Evolutionary conservation across 1,140 invertebrate genomes (phyloP), one percentile per base, ranked within the genome.

Genomic region (Zaprionus ghesquierei): DNA sequence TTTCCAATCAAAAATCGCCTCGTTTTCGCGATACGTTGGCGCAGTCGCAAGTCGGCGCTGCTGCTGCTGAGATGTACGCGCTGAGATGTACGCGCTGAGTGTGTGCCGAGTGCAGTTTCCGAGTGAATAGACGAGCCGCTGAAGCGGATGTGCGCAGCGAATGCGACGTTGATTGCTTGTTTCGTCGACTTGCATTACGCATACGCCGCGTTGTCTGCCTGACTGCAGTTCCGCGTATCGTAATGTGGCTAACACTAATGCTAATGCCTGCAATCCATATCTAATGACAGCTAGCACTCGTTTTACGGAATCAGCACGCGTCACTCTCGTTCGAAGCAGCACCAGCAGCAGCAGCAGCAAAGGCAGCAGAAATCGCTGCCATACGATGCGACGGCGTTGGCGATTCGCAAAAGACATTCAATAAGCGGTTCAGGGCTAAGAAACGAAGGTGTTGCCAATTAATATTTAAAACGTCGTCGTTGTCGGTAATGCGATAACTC

Each of bases 371-470:
- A 38, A 54, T 64, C 29, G 41, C n/a, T 54, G 68, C 50, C 33
- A 66, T 71, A 33, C 27, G 64, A 65, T 69, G 64, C 64, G 62
- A 46, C 41, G 60, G 22, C 22, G 58, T 69, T 69, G 50, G 15
- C 50, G 35, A 65, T 69, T 69, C 41, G 64, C 60, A 59, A 64
- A 70, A 79, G 78, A 70, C 79, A 86, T 82, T 87, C 75, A 82
- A 82, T 89, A 87, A 86, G 82, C 82, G 72, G 82, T 76, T 86
- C 82, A 86, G 84, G 82, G 84, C 76, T 81, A 77, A 73, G 65
- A 76, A 72, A 65, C 58, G 76, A 86, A 86, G 79, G 82, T 86
- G 84, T 87, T 86, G 81, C 78, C 81, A 86, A 86, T 86, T 87
- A 81, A 85, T 84, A 77, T 84, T 79, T 71, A 84, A 84, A 84